Evolutionary conservation across 1,140 invertebrate genomes (phyloP), one percentile per base, ranked within the genome.

Genomic region (Polypedilum vanderplanki): DNA sequence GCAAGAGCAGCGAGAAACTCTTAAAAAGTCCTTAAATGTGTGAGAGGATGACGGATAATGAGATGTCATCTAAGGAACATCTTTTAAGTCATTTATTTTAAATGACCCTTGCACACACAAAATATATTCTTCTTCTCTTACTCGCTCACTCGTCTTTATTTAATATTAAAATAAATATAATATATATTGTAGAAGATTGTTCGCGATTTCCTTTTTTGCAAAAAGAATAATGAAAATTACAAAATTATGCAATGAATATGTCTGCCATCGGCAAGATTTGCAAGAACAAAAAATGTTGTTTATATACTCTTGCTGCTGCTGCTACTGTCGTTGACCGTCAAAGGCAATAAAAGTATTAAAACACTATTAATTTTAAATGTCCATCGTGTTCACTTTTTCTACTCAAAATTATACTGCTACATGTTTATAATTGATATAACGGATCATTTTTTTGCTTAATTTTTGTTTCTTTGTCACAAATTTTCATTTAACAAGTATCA

Each of bases 211-310:
- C n/a, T 57, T 17, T 17, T 57, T n/a, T n/a, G n/a, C n/a, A 15
- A 1, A 15, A 15, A 17, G 10, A 15, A 57, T 70, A 70, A 70
- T 70, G 65, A 22, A 70, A 70, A 70, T 70, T 70, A 22, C 65
- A 18, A 70, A 70, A 70, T 70, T 70, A 70, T 70, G 65, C 65
- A 70, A 70, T 70, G 18, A 57, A 33, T 3, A 33, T 33, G 24
- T 33, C 24, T 33, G 24, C 24, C 24, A 33, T 33, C 24, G 24
- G 24, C 24, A 33, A 33, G 24, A 33, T 3, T 33, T 33, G 5
- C 24, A 33, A 33, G 24, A 33, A 33, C 24, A 33, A 33, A 33
- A 33, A 33, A 33, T 33, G 24, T 33, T 33, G 24, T 5, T 33
- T 33, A n/a, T n/a, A n/a, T n/a, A n/a, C 24, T 33, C 24, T 5